phyloP scores from a whole-genome alignment of 2,113 vertebrate species.

The Sebastes fasciatus region DNA sequence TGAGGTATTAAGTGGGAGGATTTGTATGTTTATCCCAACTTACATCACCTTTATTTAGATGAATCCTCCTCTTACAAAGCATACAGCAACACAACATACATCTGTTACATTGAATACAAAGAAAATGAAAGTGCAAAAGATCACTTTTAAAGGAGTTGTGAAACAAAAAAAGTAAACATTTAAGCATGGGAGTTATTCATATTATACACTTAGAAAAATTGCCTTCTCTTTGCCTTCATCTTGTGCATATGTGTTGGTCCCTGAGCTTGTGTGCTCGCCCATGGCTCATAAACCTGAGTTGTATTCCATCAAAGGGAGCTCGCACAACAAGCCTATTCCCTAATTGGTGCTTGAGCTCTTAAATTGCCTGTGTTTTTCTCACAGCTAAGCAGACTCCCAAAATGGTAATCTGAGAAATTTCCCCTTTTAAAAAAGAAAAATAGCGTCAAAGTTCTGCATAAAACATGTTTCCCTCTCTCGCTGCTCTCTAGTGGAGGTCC shows the following conservation, averaged over 20 bases:
- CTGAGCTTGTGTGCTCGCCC: conserved; percentile 19
- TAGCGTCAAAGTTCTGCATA: conserved; percentile 31
- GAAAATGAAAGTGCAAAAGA: not conserved
- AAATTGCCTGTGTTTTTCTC: conserved; percentile 58
- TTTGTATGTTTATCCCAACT: not conserved
- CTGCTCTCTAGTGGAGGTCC: not conserved
- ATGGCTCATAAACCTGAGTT: conserved; percentile 51
- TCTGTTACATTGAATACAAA: not conserved
- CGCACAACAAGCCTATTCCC: conserved; percentile 64
- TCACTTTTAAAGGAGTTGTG: not conserved
- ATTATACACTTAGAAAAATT: conserved; percentile 4
- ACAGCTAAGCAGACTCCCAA: conserved; percentile 38
- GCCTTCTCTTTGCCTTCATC: not conserved
- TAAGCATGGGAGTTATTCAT: not conserved
- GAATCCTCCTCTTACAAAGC: not conserved
- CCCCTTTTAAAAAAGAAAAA: conserved; percentile 41
- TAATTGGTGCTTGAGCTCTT: conserved; percentile 73
- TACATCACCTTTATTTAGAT: not conserved
- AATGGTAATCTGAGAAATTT: conserved; percentile 36
- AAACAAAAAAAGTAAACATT: conserved; percentile 8
- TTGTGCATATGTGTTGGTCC: not conserved
- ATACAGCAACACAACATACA: not conserved
- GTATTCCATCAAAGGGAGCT: conserved; percentile 69
- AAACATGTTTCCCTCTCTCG: not conserved
- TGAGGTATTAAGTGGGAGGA: not conserved